Evolutionary conservation across 2,888 invertebrate genomes (phyloP).

Genomic region (Acrobasis suavella): DNA sequence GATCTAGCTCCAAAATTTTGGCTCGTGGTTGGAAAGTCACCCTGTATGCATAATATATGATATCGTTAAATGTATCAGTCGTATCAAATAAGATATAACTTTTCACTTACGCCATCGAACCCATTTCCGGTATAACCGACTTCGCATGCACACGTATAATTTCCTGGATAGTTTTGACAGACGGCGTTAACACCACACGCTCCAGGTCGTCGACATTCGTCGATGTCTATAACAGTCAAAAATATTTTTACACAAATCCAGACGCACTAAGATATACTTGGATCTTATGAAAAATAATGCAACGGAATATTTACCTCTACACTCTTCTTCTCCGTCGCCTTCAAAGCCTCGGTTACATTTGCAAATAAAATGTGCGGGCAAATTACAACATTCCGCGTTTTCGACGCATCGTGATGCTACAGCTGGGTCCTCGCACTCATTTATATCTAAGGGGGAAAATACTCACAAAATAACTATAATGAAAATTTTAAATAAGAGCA

Average conservation of each 20-base stretch:
- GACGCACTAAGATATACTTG: no score
- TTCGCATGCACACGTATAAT: conserved; percentile 92
- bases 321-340: conserved; percentile 94
- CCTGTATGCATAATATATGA: no score
- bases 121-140: conserved; percentile 93
- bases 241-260: background rate
- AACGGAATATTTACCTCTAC: conserved; percentile 83
- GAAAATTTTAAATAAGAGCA: background rate
- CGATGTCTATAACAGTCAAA: conserved; percentile 86
- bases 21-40: no score
- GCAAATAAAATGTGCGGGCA: conserved; percentile 96
- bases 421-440: conserved; percentile 95
- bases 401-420: conserved; percentile 92
- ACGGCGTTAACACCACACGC: conserved; percentile 91
- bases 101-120: conserved; percentile 70
- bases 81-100: background rate
- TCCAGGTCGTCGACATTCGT: conserved; percentile 92
- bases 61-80: background rate
- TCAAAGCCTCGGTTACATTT: conserved; percentile 95
- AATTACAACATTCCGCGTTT: conserved; percentile 97
- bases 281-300: no score
- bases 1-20: no score
- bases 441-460: conserved; percentile 80
- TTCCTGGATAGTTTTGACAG: conserved; percentile 92
- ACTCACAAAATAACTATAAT: no score